phyloP scores from a whole-genome alignment of 2,113 vertebrate genomes.

The Sorex araneus region DNA sequence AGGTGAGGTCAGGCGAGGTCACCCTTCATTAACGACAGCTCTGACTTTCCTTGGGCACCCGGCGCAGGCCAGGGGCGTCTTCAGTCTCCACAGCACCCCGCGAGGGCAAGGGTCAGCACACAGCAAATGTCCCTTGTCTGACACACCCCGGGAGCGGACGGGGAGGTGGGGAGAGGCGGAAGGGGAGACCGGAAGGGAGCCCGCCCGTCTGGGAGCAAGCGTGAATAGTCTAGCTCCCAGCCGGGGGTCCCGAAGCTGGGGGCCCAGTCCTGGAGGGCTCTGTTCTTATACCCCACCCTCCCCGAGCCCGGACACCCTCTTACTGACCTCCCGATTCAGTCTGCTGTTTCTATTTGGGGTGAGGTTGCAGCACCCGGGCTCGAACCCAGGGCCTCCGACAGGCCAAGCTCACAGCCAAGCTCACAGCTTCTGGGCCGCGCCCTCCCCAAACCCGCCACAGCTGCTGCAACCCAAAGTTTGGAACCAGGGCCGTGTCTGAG shows the following conservation, averaged over 20 bases:
- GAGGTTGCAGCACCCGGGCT: too few relatives aligned
- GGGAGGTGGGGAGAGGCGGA: background rate
- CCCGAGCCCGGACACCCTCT: too few relatives aligned
- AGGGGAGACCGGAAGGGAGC: background rate
- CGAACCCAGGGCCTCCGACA: too few relatives aligned
- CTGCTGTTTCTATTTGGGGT: too few relatives aligned
- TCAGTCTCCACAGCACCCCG: rapidly evolving
- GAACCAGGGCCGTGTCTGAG: background rate
- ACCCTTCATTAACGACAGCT: background rate
- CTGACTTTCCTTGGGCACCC: background rate
- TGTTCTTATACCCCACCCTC: too few relatives aligned
- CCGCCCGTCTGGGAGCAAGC: background rate
- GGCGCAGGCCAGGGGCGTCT: rapidly evolving
- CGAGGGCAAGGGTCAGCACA: background rate
- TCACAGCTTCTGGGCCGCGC: background rate
- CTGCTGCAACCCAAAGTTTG: background rate
- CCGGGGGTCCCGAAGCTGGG: too few relatives aligned
- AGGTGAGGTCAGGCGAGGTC: background rate
- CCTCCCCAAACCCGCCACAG: rapidly evolving
- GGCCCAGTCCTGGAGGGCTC: background rate
- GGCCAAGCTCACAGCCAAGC: too few relatives aligned
- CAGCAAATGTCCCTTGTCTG: background rate
- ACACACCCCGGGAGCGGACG: background rate
- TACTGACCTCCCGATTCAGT: too few relatives aligned
- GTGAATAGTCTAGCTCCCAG: background rate